Conservation (phyloP, 2,888 invertebrate genomes). For the Luffia ferchaultella region DNA sequence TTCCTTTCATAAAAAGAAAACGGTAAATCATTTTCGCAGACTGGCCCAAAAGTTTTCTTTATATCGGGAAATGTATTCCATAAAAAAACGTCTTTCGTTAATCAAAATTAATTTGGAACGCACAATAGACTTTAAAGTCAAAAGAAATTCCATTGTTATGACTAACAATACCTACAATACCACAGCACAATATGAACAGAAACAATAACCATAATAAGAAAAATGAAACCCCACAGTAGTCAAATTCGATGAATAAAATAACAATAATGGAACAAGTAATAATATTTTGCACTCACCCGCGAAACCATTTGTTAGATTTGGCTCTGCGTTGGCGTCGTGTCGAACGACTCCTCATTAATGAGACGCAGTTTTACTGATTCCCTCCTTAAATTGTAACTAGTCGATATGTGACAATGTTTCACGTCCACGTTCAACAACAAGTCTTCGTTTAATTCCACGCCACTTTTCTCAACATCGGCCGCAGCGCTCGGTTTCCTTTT, state of each 20-base stretch:
- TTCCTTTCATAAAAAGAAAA: not conserved
- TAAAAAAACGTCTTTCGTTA: no score
- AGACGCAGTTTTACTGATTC: conserved; percentile 54
- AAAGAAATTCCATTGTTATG: no score
- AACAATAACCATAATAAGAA: not conserved
- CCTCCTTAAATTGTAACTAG: conserved; percentile 51
- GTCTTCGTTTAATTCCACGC: conserved; percentile 55
- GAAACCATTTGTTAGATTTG: conserved; percentile 57
- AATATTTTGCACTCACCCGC: conserved; percentile 33
- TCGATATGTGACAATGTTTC: conserved; percentile 58
- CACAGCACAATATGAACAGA: no score
- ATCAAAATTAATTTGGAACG: no score
- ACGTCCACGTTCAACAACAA: conserved; percentile 48
- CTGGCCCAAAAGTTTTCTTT: not conserved
- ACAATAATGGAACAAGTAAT: not conserved
- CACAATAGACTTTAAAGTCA: no score
- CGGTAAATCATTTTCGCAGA: not conserved
- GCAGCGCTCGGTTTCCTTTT: conserved; percentile 68
- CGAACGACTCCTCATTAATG: conserved; percentile 58
- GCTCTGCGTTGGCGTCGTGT: conserved; percentile 45
- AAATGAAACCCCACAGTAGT: not conserved
- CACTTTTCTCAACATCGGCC: conserved; percentile 66
- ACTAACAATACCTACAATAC: no score
- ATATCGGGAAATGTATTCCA: no score
- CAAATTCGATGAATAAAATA: not conserved